Conservation (phyloP, 2,797 vertebrate species). For the Chelon labrosus region DNA sequence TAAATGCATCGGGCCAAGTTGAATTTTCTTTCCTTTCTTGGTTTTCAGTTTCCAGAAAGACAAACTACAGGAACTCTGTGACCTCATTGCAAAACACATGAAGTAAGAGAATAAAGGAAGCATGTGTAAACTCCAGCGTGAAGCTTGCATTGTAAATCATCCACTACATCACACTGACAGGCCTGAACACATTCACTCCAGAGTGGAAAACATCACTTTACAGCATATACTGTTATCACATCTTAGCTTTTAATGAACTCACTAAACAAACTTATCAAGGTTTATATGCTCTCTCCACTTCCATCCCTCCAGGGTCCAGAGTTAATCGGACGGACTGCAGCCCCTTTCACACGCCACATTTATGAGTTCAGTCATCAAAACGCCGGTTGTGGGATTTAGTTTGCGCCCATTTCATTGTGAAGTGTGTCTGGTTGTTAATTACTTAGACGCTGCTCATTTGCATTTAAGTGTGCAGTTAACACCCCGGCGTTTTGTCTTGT, state of each 20-base stretch:
- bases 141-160: background rate
- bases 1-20: background rate
- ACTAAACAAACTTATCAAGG: constrained; percentile 30
- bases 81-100: background rate
- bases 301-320: constrained; percentile 67
- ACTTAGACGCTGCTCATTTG: background rate
- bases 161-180: background rate
- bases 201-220: background rate
- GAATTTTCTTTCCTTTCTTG: no score
- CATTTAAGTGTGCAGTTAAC: background rate
- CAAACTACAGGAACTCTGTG: background rate
- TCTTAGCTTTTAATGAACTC: constrained; percentile 30
- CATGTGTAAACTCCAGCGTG: background rate
- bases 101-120: background rate
- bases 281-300: constrained; percentile 63
- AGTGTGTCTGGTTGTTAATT: background rate
- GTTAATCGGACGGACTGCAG: background rate
- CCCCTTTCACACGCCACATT: constrained; percentile 11
- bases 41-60: background rate
- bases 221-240: background rate
- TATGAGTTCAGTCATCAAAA: background rate
- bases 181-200: background rate
- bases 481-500: no score
- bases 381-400: no score
- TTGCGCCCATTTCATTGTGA: no score